Conservation (phyloP, 2,113 vertebrate species). For the Chloebia gouldiae region DNA sequence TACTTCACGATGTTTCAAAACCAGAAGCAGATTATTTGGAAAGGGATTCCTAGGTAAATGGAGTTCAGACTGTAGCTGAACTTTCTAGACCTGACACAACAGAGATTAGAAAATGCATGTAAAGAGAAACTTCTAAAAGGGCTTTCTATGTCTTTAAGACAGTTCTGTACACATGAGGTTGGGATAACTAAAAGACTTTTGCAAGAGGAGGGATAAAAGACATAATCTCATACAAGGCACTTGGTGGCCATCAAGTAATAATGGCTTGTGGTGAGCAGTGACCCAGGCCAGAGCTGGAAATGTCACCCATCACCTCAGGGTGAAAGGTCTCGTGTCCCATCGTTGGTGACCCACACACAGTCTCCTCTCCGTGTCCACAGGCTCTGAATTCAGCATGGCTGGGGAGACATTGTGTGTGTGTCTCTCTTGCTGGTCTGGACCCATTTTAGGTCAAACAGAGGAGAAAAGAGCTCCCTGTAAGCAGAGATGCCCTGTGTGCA, state of each 20-base stretch:
- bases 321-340: neutral
- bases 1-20: neutral
- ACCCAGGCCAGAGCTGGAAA: neutral
- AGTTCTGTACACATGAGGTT: neutral
- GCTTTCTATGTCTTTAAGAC: neutral
- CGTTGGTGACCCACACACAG: fast-evolving
- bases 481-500: neutral
- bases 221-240: neutral
- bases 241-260: neutral
- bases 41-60: neutral
- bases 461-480: neutral
- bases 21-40: neutral
- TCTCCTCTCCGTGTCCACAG: neutral
- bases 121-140: neutral
- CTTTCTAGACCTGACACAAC: neutral
- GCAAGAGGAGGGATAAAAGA: neutral
- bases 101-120: neutral
- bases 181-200: neutral
- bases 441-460: neutral
- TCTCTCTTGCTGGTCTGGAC: neutral
- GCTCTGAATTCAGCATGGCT: neutral
- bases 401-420: neutral
- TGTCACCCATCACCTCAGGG: neutral
- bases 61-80: neutral
- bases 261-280: neutral